phyloP scores from a whole-genome alignment of 2,113 vertebrate species.

The Nesoenas mayeri region DNA sequence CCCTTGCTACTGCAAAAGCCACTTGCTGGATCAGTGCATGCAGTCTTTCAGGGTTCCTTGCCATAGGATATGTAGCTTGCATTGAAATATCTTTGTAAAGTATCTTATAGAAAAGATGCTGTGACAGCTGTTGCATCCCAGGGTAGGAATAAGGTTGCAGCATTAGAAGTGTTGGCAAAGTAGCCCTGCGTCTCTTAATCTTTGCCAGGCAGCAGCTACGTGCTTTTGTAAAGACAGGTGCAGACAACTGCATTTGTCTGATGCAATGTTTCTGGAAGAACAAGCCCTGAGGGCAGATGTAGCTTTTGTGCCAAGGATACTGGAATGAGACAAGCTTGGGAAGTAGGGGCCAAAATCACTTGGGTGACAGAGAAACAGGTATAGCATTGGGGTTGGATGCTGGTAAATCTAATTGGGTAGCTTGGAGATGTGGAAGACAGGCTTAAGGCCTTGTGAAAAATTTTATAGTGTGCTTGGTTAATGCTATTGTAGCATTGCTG shows the following conservation, averaged over 20 bases:
- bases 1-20: not conserved
- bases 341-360: not conserved
- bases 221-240: not conserved
- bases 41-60: not conserved
- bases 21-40: not conserved
- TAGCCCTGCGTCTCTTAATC: not conserved
- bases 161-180: not conserved
- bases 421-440: not conserved
- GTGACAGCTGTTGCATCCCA: not conserved
- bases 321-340: not conserved
- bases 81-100: not conserved
- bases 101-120: not conserved
- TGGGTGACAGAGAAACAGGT: not conserved
- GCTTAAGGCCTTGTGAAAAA: not conserved
- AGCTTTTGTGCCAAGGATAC: not conserved
- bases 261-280: not conserved
- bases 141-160: not conserved
- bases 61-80: not conserved
- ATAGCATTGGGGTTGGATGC: not conserved
- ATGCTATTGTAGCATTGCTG: not conserved
- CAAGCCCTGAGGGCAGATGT: not conserved
- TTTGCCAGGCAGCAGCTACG: rapidly evolving
- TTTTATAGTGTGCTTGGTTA: not conserved
- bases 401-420: not conserved
- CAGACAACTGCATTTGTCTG: rapidly evolving